Conservation (phyloP, 2,888 invertebrate genomes). For the Ophion slaviceki region DNA sequence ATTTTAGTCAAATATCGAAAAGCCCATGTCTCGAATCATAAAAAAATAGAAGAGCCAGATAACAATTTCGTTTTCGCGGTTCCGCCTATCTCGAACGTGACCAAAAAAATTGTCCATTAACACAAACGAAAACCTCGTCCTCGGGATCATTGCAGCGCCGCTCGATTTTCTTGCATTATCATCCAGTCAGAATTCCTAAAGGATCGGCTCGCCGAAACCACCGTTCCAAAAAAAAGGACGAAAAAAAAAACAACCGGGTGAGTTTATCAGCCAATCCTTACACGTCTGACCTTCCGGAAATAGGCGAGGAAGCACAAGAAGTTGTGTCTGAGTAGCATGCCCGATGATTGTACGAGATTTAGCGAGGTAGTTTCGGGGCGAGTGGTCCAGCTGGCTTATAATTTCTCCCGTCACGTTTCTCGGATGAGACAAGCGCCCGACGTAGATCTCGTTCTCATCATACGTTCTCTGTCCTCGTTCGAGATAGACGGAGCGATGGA, state of each 20-base stretch:
- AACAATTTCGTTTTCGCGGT: not conserved
- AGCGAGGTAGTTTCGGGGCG: constrained; percentile 13
- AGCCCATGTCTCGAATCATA: no score
- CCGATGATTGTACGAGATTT: constrained; percentile 14
- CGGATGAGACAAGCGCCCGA: constrained; percentile 11
- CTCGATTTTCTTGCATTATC: not conserved
- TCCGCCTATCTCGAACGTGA: not conserved
- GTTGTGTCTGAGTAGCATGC: not conserved
- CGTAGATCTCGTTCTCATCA: not conserved
- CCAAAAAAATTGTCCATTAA: not conserved
- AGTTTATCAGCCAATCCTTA: not conserved
- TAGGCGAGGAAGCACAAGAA: not conserved
- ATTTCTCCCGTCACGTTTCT: constrained; percentile 42
- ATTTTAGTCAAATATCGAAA: no score
- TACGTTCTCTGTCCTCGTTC: constrained; percentile 6
- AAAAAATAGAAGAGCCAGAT: not conserved
- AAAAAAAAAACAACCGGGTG: not conserved
- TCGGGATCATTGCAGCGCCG: not conserved
- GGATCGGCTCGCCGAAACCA: not conserved
- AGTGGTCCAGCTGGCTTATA: constrained; percentile 39
- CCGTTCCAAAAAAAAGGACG: not conserved
- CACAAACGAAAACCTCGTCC: not conserved
- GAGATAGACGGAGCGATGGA: not conserved
- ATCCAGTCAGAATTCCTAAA: not conserved
- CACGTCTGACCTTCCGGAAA: not conserved